Evolutionary conservation across 2,113 vertebrate genomes (phyloP).

Genomic region (Colossoma macropomum): DNA sequence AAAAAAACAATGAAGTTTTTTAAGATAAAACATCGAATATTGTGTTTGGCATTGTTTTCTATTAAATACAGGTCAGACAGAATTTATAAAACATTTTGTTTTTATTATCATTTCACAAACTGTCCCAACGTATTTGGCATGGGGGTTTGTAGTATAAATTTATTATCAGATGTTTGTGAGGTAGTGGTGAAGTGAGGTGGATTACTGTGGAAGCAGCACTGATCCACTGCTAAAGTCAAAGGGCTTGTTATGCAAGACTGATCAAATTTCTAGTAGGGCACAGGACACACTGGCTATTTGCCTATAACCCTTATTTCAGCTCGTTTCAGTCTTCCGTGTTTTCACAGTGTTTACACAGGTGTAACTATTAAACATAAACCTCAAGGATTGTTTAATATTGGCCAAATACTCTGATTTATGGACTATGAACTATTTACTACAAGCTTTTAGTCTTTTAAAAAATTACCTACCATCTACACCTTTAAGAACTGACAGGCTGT

Average conservation of each 20-base stretch:
- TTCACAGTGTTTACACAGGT: background rate
- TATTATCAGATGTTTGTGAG: background rate
- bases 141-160: too few relatives aligned
- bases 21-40: too few relatives aligned
- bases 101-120: too few relatives aligned
- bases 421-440: too few relatives aligned
- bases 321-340: background rate
- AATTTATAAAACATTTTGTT: too few relatives aligned
- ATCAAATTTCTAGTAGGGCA: background rate
- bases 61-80: too few relatives aligned
- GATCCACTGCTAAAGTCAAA: too few relatives aligned
- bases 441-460: background rate
- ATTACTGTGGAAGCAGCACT: background rate
- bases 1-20: too few relatives aligned
- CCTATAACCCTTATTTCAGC: too few relatives aligned
- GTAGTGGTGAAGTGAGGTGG: background rate
- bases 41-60: too few relatives aligned
- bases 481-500: background rate
- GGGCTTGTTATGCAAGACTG: background rate
- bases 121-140: too few relatives aligned
- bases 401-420: background rate
- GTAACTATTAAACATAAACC: too few relatives aligned
- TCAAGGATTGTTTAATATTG: background rate
- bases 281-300: background rate
- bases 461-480: background rate